Conservation (phyloP, 2,113 vertebrate species). For the Lasiurus cinereus region DNA sequence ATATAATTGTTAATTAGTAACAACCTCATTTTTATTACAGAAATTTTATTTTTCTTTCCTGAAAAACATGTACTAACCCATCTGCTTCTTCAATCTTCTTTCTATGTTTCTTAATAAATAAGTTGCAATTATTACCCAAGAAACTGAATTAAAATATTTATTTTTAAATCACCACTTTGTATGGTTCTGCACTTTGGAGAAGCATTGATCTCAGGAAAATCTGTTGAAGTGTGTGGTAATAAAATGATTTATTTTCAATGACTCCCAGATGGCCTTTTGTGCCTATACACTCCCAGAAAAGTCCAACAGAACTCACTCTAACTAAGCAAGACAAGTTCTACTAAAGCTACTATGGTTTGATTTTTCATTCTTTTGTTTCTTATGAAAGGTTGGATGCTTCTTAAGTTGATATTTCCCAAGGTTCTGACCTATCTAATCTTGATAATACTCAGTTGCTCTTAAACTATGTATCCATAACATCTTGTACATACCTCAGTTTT, state of each 20-base stretch:
- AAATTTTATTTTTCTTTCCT: neutral
- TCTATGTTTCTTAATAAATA: slow-evolving; percentile 10
- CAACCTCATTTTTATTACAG: neutral
- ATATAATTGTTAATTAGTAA: neutral
- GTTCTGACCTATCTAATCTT: neutral
- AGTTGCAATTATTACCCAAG: neutral
- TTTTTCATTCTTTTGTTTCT: neutral
- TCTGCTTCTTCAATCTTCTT: neutral
- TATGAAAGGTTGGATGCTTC: neutral
- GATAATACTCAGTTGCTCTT: neutral
- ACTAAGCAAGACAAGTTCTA: neutral
- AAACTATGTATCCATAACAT: neutral
- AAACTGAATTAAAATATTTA: neutral
- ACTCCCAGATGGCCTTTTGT: neutral
- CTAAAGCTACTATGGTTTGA: neutral
- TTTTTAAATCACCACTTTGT: neutral
- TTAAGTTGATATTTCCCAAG: neutral
- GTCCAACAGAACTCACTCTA: neutral
- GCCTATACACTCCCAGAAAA: neutral
- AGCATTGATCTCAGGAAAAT: neutral
- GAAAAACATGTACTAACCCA: neutral
- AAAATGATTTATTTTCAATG: neutral
- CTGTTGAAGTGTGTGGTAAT: neutral
- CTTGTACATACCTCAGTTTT: neutral
- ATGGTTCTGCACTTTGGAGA: neutral